A percentile compares a stretch with the other conserved stretches of the same genome.
phyloP scores from a whole-genome alignment of 2,113 vertebrate species.

The Scytalopus superciliaris region DNA sequence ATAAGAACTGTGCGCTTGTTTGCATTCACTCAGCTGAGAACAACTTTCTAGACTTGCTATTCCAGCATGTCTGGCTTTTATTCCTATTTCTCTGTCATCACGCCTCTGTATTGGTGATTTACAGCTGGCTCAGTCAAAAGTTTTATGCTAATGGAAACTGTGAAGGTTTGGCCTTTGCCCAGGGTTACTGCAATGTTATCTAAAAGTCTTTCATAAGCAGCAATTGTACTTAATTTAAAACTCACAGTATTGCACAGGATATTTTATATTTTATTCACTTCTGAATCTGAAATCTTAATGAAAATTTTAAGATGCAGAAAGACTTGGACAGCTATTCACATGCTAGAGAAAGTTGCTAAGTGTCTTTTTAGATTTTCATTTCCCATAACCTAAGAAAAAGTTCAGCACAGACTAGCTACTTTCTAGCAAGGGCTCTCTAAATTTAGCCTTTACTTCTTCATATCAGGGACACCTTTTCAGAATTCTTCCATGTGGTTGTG shows the following conservation, averaged over 20 bases:
- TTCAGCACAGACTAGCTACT: not conserved
- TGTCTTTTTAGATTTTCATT: not conserved
- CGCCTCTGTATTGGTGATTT: not conserved
- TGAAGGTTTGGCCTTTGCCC: not conserved
- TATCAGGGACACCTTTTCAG: not conserved
- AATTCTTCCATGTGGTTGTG: not conserved
- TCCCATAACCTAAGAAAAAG: not conserved
- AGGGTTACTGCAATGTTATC: not conserved
- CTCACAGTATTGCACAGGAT: not conserved
- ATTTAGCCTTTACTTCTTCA: not conserved
- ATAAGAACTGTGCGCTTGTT: not conserved
- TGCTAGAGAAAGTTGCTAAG: not conserved
- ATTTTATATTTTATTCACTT: not conserved
- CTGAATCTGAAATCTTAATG: not conserved
- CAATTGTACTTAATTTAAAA: slow-evolving; percentile 31
- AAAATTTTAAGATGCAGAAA: not conserved
- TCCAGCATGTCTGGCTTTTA: not conserved
- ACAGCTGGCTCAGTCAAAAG: not conserved
- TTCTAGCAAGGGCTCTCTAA: not conserved
- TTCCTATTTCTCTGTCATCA: not conserved
- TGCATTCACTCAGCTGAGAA: not conserved
- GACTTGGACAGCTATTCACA: not conserved
- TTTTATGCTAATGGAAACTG: not conserved
- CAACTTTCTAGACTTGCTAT: not conserved
- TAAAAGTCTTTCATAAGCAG: not conserved